Evolutionary conservation across 2,888 invertebrate species (phyloP).

Genomic region (Meteorus cinctellus): DNA sequence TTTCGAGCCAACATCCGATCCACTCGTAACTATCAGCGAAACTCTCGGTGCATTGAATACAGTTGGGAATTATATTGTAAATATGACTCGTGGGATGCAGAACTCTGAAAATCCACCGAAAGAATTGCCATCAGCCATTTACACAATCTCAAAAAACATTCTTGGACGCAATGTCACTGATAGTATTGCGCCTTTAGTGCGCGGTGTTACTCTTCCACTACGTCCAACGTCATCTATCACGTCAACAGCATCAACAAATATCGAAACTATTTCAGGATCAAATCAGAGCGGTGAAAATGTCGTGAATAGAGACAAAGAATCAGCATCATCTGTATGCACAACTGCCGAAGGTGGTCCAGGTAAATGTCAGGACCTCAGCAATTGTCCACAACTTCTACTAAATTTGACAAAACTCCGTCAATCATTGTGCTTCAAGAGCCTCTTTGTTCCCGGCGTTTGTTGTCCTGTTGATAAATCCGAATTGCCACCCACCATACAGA

Average conservation of each 20-base stretch:
- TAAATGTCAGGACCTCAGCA: conserved; percentile 90
- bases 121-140: conserved; percentile 83
- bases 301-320: conserved; percentile 72
- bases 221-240: conserved; percentile 53
- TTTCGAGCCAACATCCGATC: conserved; percentile 58
- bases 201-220: conserved; percentile 71
- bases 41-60: conserved; percentile 88
- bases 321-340: conserved; percentile 80
- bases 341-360: conserved; percentile 88
- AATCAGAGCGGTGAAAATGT: conserved; percentile 72
- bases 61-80: conserved; percentile 88
- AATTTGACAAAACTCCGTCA: conserved; percentile 88
- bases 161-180: conserved; percentile 86
- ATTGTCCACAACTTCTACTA: conserved; percentile 88
- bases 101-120: conserved; percentile 71
- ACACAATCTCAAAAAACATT: conserved; percentile 87
- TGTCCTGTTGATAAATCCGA: conserved; percentile 78
- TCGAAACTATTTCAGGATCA: conserved; percentile 59
- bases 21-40: conserved; percentile 76
- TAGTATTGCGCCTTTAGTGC: conserved; percentile 84
- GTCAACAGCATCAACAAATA: neutral
- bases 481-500: conserved; percentile 19
- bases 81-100: conserved; percentile 79
- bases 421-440: conserved; percentile 91
- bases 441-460: conserved; percentile 94